Percentiles rank a stretch among this genome's conserved stretches.
phyloP scores from a whole-genome alignment of 2,113 vertebrate species.

The Chauna torquata region DNA sequence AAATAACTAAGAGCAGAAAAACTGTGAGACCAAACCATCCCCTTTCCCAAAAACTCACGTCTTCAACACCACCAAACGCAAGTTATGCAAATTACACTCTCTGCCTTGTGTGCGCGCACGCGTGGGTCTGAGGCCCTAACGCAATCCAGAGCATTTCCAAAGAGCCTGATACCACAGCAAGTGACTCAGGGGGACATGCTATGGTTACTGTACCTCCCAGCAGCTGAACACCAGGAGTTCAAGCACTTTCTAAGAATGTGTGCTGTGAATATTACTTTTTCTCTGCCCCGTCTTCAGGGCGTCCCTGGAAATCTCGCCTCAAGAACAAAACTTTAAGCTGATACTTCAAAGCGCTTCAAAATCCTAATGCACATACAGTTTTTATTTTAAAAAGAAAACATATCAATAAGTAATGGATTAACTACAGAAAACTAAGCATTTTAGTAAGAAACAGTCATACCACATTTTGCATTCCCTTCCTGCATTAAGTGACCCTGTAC shows the following conservation, averaged over 20 bases:
- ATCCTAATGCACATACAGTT: background rate
- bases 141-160: background rate
- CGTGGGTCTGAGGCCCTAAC: background rate
- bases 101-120: background rate
- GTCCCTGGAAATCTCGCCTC: background rate
- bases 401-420: background rate
- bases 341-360: background rate
- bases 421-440: background rate
- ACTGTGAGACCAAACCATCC: background rate
- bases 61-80: background rate
- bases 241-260: slow-evolving; percentile 16
- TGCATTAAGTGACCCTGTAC: background rate
- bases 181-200: background rate
- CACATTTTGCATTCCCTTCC: background rate
- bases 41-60: background rate
- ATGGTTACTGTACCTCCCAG: background rate
- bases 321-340: background rate
- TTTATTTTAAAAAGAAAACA: background rate
- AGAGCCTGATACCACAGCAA: background rate
- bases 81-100: background rate
- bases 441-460: background rate
- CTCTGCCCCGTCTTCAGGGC: background rate
- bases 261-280: background rate
- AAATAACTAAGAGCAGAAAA: background rate
- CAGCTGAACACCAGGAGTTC: background rate